Evolutionary conservation across 2,113 vertebrate genomes (phyloP), one percentile per base, ranked within the genome.

Genomic region (Solea senegalensis): DNA sequence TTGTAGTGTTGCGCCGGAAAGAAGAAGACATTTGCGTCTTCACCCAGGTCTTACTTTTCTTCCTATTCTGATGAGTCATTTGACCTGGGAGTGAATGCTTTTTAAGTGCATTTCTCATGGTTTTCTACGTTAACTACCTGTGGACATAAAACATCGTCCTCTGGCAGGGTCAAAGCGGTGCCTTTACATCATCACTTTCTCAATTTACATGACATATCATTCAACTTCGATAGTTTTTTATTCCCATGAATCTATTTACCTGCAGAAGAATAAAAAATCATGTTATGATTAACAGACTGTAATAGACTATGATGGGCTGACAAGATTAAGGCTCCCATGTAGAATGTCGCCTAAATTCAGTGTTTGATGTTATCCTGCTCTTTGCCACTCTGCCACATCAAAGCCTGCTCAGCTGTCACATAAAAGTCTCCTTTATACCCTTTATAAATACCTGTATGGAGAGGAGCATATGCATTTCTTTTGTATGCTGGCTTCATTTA

Each of bases 311-410:
- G 80, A 88, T 84, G 65, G 45, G 65, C 76, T 77, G 83, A 81
- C 70, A 74, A 88, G 83, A 89, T 86, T 74, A 85, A 57, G 77
- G 56, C 58, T 67, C 34, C 46, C 54, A 63, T 70, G 65, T 65
- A 82, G 81, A 84, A 85, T 69, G 65, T 60, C 62, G 65, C 48
- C 74, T 54, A 67, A 74, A 86, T 53, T 80, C 60, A 50, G 43
- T 21, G 60, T 89, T 81, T 88, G 83, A 87, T 90, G 85, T 78
- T 69, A 76, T 80, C 80, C 76, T 65, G 69, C 53, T 73, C 70
- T 76, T 72, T 67, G 65, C 60, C 55, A 65, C 70, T 56, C 39
- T 56, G 69, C 67, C 15, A 45, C 67, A 74, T 85, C 77, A 81
- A 75, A 76, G 41, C 51, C 53, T 15, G 13, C 74, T 78, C 61